phyloP scores from a whole-genome alignment of 2,113 vertebrate species.

The Telmatochromis sp. region DNA sequence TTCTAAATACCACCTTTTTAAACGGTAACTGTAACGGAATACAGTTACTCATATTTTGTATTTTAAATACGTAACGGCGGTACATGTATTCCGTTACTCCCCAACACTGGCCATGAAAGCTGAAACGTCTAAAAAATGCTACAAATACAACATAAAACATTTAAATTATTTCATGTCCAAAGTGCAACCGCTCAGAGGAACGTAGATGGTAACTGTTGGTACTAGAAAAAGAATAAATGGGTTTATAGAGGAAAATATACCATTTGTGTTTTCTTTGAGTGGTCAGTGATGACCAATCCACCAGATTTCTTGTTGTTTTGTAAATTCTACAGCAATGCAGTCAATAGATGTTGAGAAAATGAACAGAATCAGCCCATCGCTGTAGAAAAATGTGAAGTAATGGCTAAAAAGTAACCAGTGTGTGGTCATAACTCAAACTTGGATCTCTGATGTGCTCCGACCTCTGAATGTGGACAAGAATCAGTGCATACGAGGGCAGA shows the following conservation, averaged over 20 bases:
- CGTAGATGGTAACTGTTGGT: neutral
- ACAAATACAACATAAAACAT: neutral
- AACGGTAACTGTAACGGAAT: no score
- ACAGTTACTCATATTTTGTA: no score
- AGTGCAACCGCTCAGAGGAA: neutral
- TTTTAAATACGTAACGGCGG: no score
- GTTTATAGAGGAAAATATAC: neutral
- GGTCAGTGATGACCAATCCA: fast-evolving
- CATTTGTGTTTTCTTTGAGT: neutral
- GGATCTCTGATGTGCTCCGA: neutral
- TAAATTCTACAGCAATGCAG: fast-evolving
- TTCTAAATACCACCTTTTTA: no score
- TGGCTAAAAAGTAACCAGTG: neutral
- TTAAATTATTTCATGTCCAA: neutral
- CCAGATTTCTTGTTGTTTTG: neutral
- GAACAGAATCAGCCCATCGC: fast-evolving
- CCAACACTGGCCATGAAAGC: no score
- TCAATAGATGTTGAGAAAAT: neutral
- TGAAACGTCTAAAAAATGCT: fast-evolving
- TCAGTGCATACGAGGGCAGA: neutral
- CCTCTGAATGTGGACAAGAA: fast-evolving
- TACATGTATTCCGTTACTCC: no score
- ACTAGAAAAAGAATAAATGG: neutral
- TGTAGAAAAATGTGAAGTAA: fast-evolving
- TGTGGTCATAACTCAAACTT: neutral